Conservation (phyloP, 2,113 vertebrate species). For the Melanocharis versteri region DNA sequence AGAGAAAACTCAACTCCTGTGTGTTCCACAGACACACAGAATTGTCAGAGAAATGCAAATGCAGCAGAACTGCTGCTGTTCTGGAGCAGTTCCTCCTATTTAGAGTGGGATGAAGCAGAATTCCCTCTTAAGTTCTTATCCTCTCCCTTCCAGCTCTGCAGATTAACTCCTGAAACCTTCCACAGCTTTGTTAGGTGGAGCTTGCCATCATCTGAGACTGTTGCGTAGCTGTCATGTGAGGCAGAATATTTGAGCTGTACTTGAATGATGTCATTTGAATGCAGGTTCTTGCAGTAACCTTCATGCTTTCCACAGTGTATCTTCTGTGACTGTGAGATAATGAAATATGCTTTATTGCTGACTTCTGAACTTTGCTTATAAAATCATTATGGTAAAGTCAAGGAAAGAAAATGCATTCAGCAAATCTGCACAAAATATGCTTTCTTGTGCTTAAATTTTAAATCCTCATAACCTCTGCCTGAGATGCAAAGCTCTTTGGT, state of each 20-base stretch:
- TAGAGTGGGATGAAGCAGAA: not conserved
- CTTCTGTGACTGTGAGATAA: not conserved
- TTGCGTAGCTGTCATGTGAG: not conserved
- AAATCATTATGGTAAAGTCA: not conserved
- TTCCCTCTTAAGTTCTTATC: not conserved
- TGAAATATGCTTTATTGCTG: not conserved
- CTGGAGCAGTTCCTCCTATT: not conserved
- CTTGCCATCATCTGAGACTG: not conserved
- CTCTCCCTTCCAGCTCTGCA: not conserved
- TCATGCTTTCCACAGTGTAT: not conserved
- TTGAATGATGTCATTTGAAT: not conserved
- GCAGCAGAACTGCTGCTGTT: not conserved
- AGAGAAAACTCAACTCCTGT: not conserved
- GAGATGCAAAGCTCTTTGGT: not conserved
- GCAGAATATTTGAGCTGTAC: not conserved
- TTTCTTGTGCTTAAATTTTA: not conserved
- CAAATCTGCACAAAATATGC: not conserved
- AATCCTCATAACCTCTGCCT: not conserved
- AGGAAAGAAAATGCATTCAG: not conserved
- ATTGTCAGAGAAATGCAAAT: not conserved
- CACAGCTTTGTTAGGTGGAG: not conserved
- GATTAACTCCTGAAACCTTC: not conserved
- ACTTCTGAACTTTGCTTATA: not conserved
- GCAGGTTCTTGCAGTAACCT: not conserved
- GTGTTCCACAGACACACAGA: not conserved